Conservation (phyloP, 2,888 invertebrate species). For the Plebejus anna region DNA sequence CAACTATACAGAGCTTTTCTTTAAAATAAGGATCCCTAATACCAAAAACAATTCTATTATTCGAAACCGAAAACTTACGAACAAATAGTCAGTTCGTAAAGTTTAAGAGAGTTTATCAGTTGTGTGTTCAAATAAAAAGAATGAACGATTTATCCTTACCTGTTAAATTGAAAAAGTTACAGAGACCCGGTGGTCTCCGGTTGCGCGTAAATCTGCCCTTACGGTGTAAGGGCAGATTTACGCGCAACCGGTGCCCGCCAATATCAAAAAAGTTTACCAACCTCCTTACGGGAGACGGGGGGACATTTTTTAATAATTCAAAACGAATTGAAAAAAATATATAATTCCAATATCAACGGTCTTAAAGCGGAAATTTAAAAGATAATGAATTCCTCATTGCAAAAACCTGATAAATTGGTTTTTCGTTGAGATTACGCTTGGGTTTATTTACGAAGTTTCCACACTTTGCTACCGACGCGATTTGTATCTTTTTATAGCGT, state of each 20-base stretch:
- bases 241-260: slow-evolving; percentile 73
- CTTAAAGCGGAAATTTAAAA: slow-evolving; percentile 36
- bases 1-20: background rate
- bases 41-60: slow-evolving; percentile 14
- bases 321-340: slow-evolving; percentile 54
- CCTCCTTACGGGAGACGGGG: slow-evolving; percentile 43
- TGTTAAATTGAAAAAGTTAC: slow-evolving; percentile 80
- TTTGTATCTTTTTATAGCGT: slow-evolving; percentile 11
- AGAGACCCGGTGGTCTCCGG: too few species aligned
- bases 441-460: slow-evolving; percentile 27
- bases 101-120: slow-evolving; percentile 70
- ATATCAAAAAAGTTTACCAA: slow-evolving; percentile 77
- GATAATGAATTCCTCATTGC: slow-evolving; percentile 36
- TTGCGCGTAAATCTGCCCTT: too few species aligned
- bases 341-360: slow-evolving; percentile 36
- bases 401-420: slow-evolving; percentile 37
- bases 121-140: slow-evolving; percentile 78
- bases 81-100: slow-evolving; percentile 45
- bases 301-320: slow-evolving; percentile 67
- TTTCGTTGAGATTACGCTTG: slow-evolving; percentile 30
- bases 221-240: slow-evolving; percentile 76
- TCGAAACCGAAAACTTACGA: slow-evolving; percentile 31
- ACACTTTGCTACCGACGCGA: slow-evolving; percentile 19
- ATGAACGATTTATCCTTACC: slow-evolving; percentile 79
- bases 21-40: background rate